Conservation (phyloP, 1,140 invertebrate species). For the Whitmania pigra region DNA sequence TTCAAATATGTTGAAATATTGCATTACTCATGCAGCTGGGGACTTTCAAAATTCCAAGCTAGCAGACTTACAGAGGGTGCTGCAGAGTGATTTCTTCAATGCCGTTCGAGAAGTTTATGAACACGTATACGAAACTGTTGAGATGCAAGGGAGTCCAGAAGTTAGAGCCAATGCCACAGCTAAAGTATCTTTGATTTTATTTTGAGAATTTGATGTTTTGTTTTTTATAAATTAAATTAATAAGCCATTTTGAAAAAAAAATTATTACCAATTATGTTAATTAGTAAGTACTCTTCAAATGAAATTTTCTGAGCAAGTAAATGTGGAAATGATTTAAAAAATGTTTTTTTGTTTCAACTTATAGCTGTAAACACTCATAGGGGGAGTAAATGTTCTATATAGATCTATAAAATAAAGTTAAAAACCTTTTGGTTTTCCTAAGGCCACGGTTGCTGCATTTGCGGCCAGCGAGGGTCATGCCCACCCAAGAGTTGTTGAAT, state of each 20-base stretch:
- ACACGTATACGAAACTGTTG: constrained; percentile 96
- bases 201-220: too few relatives aligned
- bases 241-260: too few relatives aligned
- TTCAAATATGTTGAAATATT: constrained; percentile 20
- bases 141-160: constrained; percentile 86
- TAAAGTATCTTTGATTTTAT: constrained; percentile 48
- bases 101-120: constrained; percentile 96
- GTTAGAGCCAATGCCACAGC: constrained; percentile 79
- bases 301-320: too few relatives aligned
- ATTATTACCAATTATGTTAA: too few relatives aligned
- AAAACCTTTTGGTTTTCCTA: background rate
- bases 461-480: constrained; percentile 97
- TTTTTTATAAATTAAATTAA: too few relatives aligned
- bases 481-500: constrained; percentile 90
- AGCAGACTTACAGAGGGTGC: constrained; percentile 74
- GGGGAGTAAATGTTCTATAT: background rate
- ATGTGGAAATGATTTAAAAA: too few relatives aligned
- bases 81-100: constrained; percentile 89
- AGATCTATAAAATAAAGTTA: background rate
- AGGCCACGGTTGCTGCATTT: constrained; percentile 82
- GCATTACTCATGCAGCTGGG: constrained; percentile 51
- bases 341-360: background rate
- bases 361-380: background rate
- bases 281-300: too few relatives aligned
- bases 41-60: constrained; percentile 77